Evolutionary conservation across 2,113 vertebrate species (phyloP), one percentile per base, ranked within the genome.

Genomic region (Halichoerus grypus): DNA sequence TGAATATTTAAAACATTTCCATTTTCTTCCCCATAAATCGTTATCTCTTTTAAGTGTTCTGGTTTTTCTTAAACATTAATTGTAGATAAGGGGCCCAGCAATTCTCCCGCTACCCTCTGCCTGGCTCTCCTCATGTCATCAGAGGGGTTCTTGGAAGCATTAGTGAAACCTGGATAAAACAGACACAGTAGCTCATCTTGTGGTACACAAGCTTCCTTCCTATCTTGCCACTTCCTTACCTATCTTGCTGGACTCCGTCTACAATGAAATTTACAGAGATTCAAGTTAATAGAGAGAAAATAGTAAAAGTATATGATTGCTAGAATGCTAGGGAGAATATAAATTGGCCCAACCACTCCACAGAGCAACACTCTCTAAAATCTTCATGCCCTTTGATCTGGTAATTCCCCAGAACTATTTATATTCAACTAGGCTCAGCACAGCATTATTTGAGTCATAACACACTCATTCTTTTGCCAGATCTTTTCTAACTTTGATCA

Each of bases 1-100:
- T 81, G 69, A 96, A 97, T 97, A 92, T 90, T 88, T 71, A 81
- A 92, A 97, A 96, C 12, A 84, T 57, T 76, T 83, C 22, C 57
- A 87, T 94, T 46, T 96, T 94, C 49, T 93, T 83, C 53, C 57
- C 16, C 65, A 72, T 59, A 86, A 92, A 51, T 76, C 13, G 36
- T 85, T 84, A 51, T 18, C n/a, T 94, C 55, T 95, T 86, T 74
- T 67, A 88, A 95, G 42, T 63, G 24, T 55, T 92, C 74, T 49
- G 15, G 3, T 42, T 96, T 96, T 93, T 39, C 57, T 71, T 90
- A 69, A 95, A 88, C 65, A 63, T 24, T 76, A 59, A 82, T n/a
- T 80, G 0, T 53, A 46, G 46, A 93, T 85, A 80, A 81, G 63
- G 39, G 49, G 15, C 26, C n/a, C 74, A 93, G 36, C 31, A 74